Conservation (phyloP, 2,888 invertebrate species). For the Heliconius sara region DNA sequence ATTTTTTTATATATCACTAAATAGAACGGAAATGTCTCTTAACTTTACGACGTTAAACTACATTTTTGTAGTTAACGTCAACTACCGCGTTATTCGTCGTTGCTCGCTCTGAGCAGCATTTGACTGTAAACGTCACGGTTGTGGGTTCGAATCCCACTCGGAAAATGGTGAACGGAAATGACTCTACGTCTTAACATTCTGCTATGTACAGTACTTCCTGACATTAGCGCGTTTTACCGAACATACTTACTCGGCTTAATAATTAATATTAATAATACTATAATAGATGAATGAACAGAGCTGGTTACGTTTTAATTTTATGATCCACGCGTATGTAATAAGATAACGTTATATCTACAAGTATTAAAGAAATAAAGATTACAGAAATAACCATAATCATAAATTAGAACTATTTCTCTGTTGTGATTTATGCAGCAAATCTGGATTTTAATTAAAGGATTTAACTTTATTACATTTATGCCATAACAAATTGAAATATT, state of each 20-base stretch:
- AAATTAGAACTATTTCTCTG: neutral
- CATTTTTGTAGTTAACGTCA: too few relatives aligned
- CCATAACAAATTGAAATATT: too few relatives aligned
- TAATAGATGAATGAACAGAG: slow-evolving; percentile 6
- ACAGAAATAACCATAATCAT: neutral
- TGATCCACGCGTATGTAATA: neutral
- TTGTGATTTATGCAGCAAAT: neutral
- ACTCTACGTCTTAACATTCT: too few relatives aligned
- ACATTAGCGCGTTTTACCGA: neutral
- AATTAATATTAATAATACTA: neutral
- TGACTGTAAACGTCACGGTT: neutral
- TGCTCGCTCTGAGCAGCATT: neutral
- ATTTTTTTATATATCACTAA: neutral
- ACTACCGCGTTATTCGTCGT: neutral
- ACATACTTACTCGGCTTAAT: neutral
- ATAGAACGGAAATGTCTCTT: neutral
- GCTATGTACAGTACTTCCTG: neutral
- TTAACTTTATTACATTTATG: neutral
- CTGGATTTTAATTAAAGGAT: neutral
- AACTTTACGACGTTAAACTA: neutral
- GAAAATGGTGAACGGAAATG: too few relatives aligned
- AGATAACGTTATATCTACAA: slow-evolving; percentile 1
- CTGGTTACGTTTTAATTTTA: slow-evolving; percentile 3
- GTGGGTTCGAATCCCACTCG: too few relatives aligned
- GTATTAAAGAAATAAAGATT: slow-evolving; percentile 3